A percentile compares a stretch with the other conserved stretches of the same genome.
These are phyloP conservation scores for Macropis europaea DNA, from an alignment of 2,888 invertebrate genomes.

Conservation along the genomic window DNA sequence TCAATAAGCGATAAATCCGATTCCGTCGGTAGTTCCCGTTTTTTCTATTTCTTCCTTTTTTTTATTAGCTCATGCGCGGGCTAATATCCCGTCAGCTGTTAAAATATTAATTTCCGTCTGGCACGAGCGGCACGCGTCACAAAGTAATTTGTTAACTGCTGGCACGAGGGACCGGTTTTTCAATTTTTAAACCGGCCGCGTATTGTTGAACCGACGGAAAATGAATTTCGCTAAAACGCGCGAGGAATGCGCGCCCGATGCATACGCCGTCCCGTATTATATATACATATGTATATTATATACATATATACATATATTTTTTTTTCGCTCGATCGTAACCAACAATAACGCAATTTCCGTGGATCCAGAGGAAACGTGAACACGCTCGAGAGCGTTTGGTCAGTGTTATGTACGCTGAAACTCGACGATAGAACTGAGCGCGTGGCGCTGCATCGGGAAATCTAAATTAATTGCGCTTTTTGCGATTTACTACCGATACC, in stretches of 20 bases:
- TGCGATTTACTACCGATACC: conserved; percentile 34
- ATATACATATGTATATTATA: background rate
- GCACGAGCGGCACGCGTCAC: background rate
- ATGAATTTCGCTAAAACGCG: background rate
- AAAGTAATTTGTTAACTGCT: conserved; percentile 11
- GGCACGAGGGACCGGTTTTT: background rate
- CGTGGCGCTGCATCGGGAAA: conserved; percentile 48
- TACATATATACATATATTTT: background rate
- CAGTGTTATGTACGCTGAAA: conserved; percentile 43
- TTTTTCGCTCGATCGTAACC: conserved; percentile 16
- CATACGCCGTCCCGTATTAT: too few species aligned
- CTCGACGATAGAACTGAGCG: conserved; percentile 42
- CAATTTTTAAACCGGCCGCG: conserved; percentile 2
- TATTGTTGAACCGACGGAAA: background rate
- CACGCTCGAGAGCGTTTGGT: conserved; percentile 30
- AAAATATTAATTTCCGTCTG: conserved; percentile 35
- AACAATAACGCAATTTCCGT: conserved; percentile 59
- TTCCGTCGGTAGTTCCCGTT: background rate
- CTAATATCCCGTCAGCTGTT: background rate
- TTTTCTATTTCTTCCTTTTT: background rate
- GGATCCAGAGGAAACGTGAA: conserved; percentile 45
- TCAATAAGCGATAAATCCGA: background rate
- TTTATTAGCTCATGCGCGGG: too few species aligned
- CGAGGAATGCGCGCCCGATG: background rate
- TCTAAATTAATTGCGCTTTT: conserved; percentile 56